Conservation (phyloP, 2,797 vertebrate species). For the Catostomus latipinnis region DNA sequence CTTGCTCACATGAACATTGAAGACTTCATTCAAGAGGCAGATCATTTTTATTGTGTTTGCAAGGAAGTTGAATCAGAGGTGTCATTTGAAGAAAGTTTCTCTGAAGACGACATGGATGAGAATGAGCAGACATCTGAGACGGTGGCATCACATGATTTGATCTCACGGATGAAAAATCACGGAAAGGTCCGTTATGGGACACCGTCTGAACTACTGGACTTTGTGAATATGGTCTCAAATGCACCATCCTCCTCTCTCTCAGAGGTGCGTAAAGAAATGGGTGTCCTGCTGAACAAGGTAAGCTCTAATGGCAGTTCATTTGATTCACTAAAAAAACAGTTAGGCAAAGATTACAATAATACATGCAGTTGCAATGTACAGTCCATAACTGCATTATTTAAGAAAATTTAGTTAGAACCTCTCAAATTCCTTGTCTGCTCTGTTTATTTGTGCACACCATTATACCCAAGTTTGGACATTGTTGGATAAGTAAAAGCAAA, state of each 20-base stretch:
- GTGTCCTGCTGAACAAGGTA: slow-evolving; percentile 93
- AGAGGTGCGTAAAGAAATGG: slow-evolving; percentile 83
- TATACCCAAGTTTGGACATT: no score
- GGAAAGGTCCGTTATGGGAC: slow-evolving; percentile 86
- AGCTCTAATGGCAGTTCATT: neutral
- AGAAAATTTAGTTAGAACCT: no score
- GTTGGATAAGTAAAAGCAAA: no score
- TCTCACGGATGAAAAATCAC: slow-evolving; percentile 70
- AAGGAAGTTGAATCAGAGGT: slow-evolving; percentile 72
- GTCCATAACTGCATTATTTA: no score
- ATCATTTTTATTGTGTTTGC: slow-evolving; percentile 84
- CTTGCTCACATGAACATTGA: slow-evolving; percentile 89
- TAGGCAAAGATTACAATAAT: neutral
- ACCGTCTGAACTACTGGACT: slow-evolving; percentile 87
- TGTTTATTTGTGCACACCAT: no score
- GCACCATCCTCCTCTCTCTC: slow-evolving; percentile 75
- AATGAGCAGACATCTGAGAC: slow-evolving; percentile 76
- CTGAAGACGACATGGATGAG: slow-evolving; percentile 83
- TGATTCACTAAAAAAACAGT: neutral
- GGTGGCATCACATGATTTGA: slow-evolving; percentile 66
- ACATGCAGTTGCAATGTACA: neutral
- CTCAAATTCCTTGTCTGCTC: no score
- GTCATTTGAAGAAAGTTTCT: slow-evolving; percentile 73
- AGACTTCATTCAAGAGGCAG: slow-evolving; percentile 90
- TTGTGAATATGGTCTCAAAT: slow-evolving; percentile 90